A percentile compares a stretch with the other conserved stretches of the same genome.
Evolutionary conservation across 2,113 vertebrate genomes (phyloP).

Genomic region (Oreocharis arfaki): DNA sequence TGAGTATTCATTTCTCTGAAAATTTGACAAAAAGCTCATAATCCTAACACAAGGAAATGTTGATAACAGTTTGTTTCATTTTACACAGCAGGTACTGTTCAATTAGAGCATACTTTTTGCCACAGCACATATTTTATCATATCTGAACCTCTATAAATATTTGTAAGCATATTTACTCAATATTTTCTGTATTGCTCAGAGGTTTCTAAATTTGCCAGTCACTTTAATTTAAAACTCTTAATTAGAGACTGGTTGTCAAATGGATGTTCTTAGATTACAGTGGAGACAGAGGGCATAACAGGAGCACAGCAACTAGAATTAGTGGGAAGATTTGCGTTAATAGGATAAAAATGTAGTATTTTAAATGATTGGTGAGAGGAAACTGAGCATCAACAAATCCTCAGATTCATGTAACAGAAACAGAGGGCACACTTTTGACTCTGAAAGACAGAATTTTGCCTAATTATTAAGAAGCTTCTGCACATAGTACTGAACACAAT

Average conservation of each 20-base stretch:
- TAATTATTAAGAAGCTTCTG: conserved; percentile 57
- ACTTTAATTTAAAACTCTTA: conserved; percentile 43
- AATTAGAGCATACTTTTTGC: conserved; percentile 29
- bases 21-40: not conserved
- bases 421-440: not conserved
- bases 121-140: conserved; percentile 32
- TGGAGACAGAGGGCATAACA: not conserved
- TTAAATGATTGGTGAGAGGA: not conserved
- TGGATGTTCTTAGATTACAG: not conserved
- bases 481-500: conserved; percentile 1
- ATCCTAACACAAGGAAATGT: not conserved
- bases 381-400: conserved; percentile 19
- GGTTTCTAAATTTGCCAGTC: conserved; percentile 14
- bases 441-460: conserved; percentile 31
- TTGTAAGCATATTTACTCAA: conserved; percentile 44
- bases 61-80: conserved; percentile 48
- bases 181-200: conserved; percentile 29
- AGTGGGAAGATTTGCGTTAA: not conserved
- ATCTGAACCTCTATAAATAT: conserved; percentile 36
- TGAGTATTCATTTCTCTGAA: not conserved
- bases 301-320: not conserved
- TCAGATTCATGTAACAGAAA: conserved; percentile 29
- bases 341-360: not conserved
- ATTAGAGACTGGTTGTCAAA: conserved; percentile 41
- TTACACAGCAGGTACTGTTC: conserved; percentile 42